Percentiles rank a stretch among this genome's conserved stretches.
Conservation (phyloP, 2,113 vertebrate species). For the Sebastes schlegelii region DNA sequence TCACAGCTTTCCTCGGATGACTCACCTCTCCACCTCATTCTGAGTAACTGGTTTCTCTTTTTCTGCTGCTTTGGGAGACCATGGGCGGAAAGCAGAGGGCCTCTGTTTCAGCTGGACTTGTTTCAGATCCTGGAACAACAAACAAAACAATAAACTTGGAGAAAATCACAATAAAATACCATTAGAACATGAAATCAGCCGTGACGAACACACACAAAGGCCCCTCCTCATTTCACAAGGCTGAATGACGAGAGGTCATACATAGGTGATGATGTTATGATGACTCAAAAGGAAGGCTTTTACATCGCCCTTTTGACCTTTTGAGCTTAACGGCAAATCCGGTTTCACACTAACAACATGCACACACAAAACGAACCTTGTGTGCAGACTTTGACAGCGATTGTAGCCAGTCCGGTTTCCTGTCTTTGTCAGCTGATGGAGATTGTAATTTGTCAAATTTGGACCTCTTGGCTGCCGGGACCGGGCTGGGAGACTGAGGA, state of each 20-base stretch:
- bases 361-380: constrained; percentile 75
- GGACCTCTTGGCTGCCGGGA: constrained; percentile 75
- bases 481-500: constrained; percentile 80
- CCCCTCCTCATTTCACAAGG: constrained; percentile 20
- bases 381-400: constrained; percentile 79
- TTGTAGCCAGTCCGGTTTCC: constrained; percentile 82
- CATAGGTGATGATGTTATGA: constrained; percentile 24
- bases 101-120: constrained; percentile 83
- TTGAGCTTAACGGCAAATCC: constrained; percentile 38
- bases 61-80: constrained; percentile 81
- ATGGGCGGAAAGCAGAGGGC: constrained; percentile 85
- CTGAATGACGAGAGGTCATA: constrained; percentile 16
- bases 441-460: constrained; percentile 78
- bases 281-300: constrained; percentile 23
- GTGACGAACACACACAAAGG: constrained; percentile 22
- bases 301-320: constrained; percentile 20
- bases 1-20: background rate
- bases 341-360: constrained; percentile 26
- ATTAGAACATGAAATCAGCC: constrained; percentile 32
- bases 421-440: constrained; percentile 76
- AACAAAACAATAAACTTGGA: constrained; percentile 41
- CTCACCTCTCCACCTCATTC: constrained; percentile 76
- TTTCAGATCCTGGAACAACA: constrained; percentile 79
- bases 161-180: constrained; percentile 32
- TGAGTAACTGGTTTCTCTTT: constrained; percentile 71